These are phyloP conservation scores for Neolamprologus variostigma DNA, from an alignment of 2,113 vertebrate genomes.

Conservation along the genomic window DNA sequence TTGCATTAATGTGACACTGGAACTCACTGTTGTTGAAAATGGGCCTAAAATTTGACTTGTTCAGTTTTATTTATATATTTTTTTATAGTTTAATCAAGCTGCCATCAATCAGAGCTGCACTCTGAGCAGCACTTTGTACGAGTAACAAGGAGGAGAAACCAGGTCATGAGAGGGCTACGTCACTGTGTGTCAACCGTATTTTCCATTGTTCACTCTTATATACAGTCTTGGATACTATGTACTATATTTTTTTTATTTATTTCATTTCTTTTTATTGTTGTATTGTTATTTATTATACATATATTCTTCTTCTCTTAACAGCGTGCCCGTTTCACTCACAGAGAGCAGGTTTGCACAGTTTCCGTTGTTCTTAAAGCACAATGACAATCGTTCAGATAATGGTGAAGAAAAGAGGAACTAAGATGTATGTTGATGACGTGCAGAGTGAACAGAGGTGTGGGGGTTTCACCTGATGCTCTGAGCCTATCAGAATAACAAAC, in stretches of 20 bases:
- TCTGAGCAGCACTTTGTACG: rapidly evolving
- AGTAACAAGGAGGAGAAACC: neutral
- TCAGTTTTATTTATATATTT: neutral
- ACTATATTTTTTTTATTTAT: neutral
- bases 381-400: neutral
- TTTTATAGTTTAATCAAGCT: neutral
- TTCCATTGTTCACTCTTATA: neutral
- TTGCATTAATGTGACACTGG: neutral
- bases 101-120: neutral
- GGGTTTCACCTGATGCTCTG: neutral
- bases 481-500: neutral
- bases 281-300: neutral
- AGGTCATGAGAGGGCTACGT: neutral
- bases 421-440: neutral
- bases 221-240: neutral
- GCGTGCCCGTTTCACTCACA: neutral
- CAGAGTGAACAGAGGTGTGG: neutral
- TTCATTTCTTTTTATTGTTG: neutral
- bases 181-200: neutral
- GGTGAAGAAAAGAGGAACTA: neutral
- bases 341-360: neutral
- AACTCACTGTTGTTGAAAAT: neutral
- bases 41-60: neutral
- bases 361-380: neutral
- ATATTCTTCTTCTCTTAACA: neutral